A percentile compares a stretch with the other conserved stretches of the same genome.
phyloP scores from a whole-genome alignment of 2,888 invertebrate species.

The Brenthis ino region DNA sequence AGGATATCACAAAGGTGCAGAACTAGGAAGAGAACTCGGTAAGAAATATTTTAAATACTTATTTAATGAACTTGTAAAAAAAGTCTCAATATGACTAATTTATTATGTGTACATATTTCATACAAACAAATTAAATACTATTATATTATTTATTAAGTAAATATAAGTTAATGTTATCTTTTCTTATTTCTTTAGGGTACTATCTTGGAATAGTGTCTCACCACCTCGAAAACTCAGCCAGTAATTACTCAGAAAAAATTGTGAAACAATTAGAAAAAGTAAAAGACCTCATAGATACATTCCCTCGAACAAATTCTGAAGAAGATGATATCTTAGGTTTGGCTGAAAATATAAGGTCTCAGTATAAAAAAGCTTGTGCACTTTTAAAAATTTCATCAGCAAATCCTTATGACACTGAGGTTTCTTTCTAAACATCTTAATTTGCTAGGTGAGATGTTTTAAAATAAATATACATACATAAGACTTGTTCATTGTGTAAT shows the following conservation, averaged over 20 bases:
- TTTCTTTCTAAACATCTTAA: conserved; percentile 80
- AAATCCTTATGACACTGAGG: conserved; percentile 80
- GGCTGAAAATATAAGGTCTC: conserved; percentile 84
- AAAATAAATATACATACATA: not conserved
- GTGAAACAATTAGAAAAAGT: conserved; percentile 80
- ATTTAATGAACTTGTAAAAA: too few species aligned
- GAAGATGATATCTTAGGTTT: conserved; percentile 84
- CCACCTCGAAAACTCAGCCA: conserved; percentile 60
- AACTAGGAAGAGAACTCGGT: conserved; percentile 88
- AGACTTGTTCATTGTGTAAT: too few species aligned
- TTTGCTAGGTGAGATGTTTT: conserved; percentile 36
- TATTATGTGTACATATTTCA: too few species aligned
- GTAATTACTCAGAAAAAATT: conserved; percentile 79
- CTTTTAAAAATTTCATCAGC: conserved; percentile 83
- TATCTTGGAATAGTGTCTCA: conserved; percentile 84
- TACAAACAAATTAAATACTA: too few species aligned
- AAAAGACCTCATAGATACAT: conserved; percentile 81
- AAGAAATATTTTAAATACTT: conserved; percentile 24
- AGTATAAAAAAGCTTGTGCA: conserved; percentile 87
- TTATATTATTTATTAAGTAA: too few species aligned
- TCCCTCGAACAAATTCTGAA: conserved; percentile 85
- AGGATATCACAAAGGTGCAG: conserved; percentile 90
- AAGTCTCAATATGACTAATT: too few species aligned
- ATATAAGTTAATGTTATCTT: too few species aligned
- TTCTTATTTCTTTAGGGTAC: conserved; percentile 74